Evolutionary conservation across 2,797 vertebrate genomes (phyloP).

Genomic region (Cuculus canorus): DNA sequence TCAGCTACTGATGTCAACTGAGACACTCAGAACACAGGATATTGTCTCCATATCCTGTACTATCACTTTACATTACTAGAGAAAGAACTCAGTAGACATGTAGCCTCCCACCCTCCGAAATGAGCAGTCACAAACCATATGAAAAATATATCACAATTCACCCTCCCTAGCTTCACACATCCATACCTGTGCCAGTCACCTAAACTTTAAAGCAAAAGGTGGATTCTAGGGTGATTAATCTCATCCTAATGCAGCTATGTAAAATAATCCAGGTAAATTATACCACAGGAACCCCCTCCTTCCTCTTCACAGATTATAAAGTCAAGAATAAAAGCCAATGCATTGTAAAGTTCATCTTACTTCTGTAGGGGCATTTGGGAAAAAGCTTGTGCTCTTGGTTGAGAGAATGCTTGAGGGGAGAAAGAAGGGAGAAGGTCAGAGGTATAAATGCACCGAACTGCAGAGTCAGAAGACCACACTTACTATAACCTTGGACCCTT

Average conservation of each 20-base stretch:
- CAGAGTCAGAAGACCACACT: background rate
- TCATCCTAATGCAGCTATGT: background rate
- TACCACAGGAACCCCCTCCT: background rate
- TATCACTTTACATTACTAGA: background rate
- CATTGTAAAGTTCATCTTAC: background rate
- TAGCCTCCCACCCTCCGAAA: background rate
- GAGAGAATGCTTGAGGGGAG: background rate
- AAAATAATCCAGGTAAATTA: background rate
- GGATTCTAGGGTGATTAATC: background rate
- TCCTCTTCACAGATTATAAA: background rate
- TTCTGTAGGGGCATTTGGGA: background rate
- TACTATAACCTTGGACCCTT: background rate
- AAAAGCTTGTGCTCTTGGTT: background rate
- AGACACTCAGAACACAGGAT: background rate
- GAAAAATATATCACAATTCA: rapidly evolving
- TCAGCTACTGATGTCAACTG: background rate
- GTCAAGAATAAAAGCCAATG: background rate
- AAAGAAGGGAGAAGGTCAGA: background rate
- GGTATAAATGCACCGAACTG: background rate
- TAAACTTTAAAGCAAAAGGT: background rate
- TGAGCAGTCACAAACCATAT: background rate
- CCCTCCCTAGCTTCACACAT: background rate
- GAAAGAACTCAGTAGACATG: background rate
- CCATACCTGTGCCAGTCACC: background rate
- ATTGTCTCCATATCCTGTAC: rapidly evolving